A percentile compares a stretch with the other conserved stretches of the same genome.
phyloP scores from a whole-genome alignment of 2,113 vertebrate species.

The Callipepla californica region DNA sequence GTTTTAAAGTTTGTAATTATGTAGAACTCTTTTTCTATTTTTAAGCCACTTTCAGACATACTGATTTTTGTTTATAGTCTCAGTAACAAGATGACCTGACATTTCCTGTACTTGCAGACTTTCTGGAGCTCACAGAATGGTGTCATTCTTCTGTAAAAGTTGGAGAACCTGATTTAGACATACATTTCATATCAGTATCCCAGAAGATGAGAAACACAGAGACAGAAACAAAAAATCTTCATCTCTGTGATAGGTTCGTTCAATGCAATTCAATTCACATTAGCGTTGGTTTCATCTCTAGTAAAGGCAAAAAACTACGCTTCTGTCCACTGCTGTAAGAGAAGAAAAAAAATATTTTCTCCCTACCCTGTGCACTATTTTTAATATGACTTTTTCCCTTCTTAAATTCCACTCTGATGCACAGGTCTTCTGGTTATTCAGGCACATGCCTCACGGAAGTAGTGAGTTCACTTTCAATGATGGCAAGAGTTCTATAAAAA shows the following conservation, averaged over 20 bases:
- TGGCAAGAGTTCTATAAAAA: conserved; percentile 39
- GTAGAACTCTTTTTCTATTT: conserved; percentile 13
- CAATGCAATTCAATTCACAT: neutral
- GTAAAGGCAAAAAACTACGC: neutral
- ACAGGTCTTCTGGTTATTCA: neutral
- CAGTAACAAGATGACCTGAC: conserved; percentile 56
- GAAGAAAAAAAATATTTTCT: neutral
- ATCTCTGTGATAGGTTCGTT: neutral
- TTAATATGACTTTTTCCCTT: neutral
- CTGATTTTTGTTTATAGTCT: conserved; percentile 52
- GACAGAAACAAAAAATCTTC: neutral
- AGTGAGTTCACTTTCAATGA: conserved; percentile 5
- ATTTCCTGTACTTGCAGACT: neutral
- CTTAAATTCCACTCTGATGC: neutral
- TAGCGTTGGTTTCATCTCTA: neutral
- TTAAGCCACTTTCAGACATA: conserved; percentile 27
- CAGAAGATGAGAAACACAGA: neutral
- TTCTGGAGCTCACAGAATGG: neutral
- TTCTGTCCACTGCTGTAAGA: neutral
- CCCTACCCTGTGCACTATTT: neutral
- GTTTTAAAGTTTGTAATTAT: conserved; percentile 44
- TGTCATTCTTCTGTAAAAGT: neutral
- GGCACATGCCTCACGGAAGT: neutral
- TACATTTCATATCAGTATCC: neutral
- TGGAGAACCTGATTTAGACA: neutral